Percentiles rank a stretch among this genome's conserved stretches.
Conservation (phyloP, 2,797 vertebrate species). For the Pantherophis vulpinus region DNA sequence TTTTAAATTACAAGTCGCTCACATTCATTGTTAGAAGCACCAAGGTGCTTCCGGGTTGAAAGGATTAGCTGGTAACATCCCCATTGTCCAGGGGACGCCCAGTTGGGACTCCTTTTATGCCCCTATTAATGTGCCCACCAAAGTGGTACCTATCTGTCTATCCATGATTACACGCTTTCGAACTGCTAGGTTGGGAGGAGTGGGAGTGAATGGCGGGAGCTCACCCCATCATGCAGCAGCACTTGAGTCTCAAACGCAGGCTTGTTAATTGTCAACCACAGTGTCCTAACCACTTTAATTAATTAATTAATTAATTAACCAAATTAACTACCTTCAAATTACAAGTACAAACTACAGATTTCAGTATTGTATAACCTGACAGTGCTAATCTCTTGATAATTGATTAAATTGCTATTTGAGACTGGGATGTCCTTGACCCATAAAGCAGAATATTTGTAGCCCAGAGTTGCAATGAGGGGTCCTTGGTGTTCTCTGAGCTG, state of each 20-base stretch:
- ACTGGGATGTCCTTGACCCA: neutral
- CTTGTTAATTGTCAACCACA: neutral
- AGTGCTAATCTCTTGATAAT: neutral
- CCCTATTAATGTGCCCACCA: neutral
- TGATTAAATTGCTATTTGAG: constrained; percentile 3
- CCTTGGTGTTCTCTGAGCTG: neutral
- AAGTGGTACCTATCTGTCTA: neutral
- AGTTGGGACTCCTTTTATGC: neutral
- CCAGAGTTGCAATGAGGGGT: neutral
- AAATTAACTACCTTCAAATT: neutral
- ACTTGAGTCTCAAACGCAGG: neutral
- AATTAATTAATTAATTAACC: too few species aligned
- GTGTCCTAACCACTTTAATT: neutral
- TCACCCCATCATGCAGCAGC: neutral
- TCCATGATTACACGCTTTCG: neutral
- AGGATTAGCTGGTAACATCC: neutral
- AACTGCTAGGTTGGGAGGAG: neutral
- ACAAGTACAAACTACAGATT: neutral
- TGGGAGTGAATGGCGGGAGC: neutral
- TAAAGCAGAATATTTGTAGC: neutral
- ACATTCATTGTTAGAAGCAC: neutral
- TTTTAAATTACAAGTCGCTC: neutral
- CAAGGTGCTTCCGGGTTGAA: neutral
- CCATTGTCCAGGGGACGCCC: neutral
- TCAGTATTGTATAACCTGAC: neutral